Conservation (phyloP, 2,797 vertebrate genomes). For the Manis pentadactyla region DNA sequence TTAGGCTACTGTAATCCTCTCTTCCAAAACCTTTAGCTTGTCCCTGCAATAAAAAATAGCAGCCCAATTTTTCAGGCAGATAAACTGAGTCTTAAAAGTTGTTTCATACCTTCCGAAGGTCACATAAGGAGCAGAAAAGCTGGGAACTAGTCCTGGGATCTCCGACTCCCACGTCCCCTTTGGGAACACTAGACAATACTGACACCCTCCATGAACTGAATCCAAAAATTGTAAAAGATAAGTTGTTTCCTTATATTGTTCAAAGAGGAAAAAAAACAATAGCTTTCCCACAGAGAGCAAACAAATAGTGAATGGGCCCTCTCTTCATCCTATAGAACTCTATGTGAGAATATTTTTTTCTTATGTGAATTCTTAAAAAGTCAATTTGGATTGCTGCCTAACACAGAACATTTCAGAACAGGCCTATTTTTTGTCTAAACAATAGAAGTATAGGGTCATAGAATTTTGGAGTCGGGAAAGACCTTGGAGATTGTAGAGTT, state of each 20-base stretch:
- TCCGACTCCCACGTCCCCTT: slow-evolving; percentile 77
- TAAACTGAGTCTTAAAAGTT: slow-evolving; percentile 64
- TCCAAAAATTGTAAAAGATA: slow-evolving; percentile 73
- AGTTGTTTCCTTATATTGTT: slow-evolving; percentile 75
- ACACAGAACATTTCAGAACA: slow-evolving; percentile 67
- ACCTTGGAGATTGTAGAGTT: neutral
- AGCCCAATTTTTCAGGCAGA: slow-evolving; percentile 57
- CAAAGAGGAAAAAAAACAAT: slow-evolving; percentile 69
- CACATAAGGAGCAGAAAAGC: slow-evolving; percentile 71
- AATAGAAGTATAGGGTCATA: slow-evolving; percentile 65
- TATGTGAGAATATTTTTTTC: slow-evolving; percentile 76
- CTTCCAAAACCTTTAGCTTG: neutral
- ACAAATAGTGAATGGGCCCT: slow-evolving; percentile 73
- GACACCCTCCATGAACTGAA: slow-evolving; percentile 77
- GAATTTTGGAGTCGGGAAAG: slow-evolving; percentile 60
- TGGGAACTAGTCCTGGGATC: slow-evolving; percentile 78
- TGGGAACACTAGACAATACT: slow-evolving; percentile 82
- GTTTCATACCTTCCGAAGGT: slow-evolving; percentile 44
- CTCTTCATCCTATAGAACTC: slow-evolving; percentile 79
- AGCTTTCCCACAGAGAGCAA: slow-evolving; percentile 81
- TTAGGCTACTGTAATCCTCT: neutral
- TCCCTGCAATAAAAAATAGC: neutral
- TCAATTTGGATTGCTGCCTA: slow-evolving; percentile 73
- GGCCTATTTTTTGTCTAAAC: slow-evolving; percentile 68
- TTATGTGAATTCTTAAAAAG: slow-evolving; percentile 75